Conservation (phyloP, 1,140 invertebrate species). For the Cotesia typhae region DNA sequence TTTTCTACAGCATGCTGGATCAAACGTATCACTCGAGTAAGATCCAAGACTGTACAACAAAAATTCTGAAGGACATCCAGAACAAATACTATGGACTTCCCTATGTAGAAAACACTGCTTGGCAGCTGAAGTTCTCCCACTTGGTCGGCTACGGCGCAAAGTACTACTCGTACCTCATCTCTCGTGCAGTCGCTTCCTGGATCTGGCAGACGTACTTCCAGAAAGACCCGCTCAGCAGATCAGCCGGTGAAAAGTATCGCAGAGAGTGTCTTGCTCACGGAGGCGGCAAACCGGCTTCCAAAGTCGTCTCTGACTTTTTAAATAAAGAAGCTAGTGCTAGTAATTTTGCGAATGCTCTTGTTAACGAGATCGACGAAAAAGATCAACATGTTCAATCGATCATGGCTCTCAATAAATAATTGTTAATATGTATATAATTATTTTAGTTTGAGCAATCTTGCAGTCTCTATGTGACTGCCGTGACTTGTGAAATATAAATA, state of each 20-base stretch:
- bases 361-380: constrained; percentile 69
- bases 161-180: constrained; percentile 97
- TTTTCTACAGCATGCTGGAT: constrained; percentile 76
- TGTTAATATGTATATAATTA: background rate
- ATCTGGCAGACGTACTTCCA: constrained; percentile 93
- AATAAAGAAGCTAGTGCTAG: constrained; percentile 73
- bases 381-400: constrained; percentile 57
- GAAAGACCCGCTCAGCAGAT: constrained; percentile 80
- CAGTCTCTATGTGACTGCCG: no score
- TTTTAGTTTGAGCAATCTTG: no score
- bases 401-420: constrained; percentile 13
- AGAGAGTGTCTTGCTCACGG: constrained; percentile 84
- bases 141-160: constrained; percentile 97
- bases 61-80: constrained; percentile 84
- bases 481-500: no score
- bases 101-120: constrained; percentile 90
- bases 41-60: constrained; percentile 72
- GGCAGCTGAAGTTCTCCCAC: constrained; percentile 96
- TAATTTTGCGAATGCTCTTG: constrained; percentile 68
- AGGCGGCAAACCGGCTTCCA: constrained; percentile 82
- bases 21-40: constrained; percentile 84
- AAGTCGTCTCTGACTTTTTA: constrained; percentile 79
- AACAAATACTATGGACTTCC: constrained; percentile 85
- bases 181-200: constrained; percentile 89
- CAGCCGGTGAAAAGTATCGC: constrained; percentile 80